These are phyloP conservation scores for Copidosoma floridanum DNA, from an alignment of 1,140 invertebrate species.

Conservation along the genomic window DNA sequence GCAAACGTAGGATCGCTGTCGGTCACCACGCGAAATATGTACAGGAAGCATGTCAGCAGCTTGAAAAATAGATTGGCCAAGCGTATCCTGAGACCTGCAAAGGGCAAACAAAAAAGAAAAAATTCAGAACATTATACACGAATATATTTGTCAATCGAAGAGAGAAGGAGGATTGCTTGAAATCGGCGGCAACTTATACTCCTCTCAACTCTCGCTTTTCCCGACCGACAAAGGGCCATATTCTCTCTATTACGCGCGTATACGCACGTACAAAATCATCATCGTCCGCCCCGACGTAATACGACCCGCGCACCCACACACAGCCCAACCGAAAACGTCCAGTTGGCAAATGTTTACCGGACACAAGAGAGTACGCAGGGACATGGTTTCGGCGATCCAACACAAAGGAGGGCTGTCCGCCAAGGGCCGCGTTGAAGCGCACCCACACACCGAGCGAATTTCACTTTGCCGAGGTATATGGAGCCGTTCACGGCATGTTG, in stretches of 20 bases:
- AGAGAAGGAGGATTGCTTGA: too few relatives aligned
- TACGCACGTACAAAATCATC: too few relatives aligned
- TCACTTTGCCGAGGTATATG: background rate
- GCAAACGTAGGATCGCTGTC: slow-evolving; percentile 84
- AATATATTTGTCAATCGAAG: too few relatives aligned
- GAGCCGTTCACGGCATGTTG: background rate
- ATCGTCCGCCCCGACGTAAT: too few relatives aligned
- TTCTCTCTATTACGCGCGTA: too few relatives aligned
- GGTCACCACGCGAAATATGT: slow-evolving; percentile 88
- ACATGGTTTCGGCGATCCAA: background rate
- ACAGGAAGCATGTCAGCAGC: slow-evolving; percentile 91
- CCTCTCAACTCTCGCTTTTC: too few relatives aligned
- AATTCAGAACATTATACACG: too few relatives aligned
- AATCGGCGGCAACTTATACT: too few relatives aligned
- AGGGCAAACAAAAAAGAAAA: too few relatives aligned
- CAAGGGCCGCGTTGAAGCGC: background rate
- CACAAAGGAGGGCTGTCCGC: background rate
- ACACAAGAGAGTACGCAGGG: too few relatives aligned
- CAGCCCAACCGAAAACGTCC: slow-evolving; percentile 3
- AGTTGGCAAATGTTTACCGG: slow-evolving; percentile 10
- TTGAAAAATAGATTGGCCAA: slow-evolving; percentile 97
- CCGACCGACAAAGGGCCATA: too few relatives aligned
- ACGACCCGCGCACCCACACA: too few relatives aligned
- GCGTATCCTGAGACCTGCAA: slow-evolving; percentile 92
- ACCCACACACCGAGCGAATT: background rate